These are phyloP conservation scores for Paratilapia polleni DNA, from an alignment of 2,113 vertebrate genomes.

Conservation along the genomic window DNA sequence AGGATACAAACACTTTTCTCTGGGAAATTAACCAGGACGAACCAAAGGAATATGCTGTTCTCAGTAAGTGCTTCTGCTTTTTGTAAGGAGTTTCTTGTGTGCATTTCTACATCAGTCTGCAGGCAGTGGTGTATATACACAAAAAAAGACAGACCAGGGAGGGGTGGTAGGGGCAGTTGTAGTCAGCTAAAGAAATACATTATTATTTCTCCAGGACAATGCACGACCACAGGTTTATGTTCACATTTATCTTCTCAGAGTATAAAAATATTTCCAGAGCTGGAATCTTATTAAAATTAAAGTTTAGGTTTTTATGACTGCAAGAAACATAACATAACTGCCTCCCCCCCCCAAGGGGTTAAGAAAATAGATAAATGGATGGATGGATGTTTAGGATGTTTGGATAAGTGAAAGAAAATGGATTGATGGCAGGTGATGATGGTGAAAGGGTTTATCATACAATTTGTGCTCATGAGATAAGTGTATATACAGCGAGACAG, in stretches of 20 bases:
- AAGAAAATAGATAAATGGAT: too few species aligned
- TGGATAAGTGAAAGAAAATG: too few species aligned
- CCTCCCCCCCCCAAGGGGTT: too few species aligned
- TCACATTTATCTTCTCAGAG: not conserved
- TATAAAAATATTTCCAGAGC: not conserved
- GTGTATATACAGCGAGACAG: not conserved
- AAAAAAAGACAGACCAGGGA: too few species aligned
- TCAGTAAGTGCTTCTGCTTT: slow-evolving; percentile 82
- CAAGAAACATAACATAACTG: too few species aligned
- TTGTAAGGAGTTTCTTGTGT: not conserved
- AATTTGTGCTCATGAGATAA: not conserved
- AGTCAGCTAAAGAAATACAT: not conserved
- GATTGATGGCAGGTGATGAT: not conserved
- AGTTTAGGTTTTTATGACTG: not conserved
- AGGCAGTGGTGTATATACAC: too few species aligned
- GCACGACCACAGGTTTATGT: not conserved
- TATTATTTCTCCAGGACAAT: not conserved
- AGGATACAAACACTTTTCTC: slow-evolving; percentile 81
- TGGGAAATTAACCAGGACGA: slow-evolving; percentile 79
- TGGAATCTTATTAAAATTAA: not conserved
- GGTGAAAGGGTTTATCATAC: not conserved
- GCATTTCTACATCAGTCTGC: too few species aligned
- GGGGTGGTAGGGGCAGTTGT: not conserved
- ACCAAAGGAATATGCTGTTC: slow-evolving; percentile 82
- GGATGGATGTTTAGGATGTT: too few species aligned